A percentile compares a stretch with the other conserved stretches of the same genome.
These are phyloP conservation scores for Dasyurus viverrinus DNA, from an alignment of 2,113 vertebrate species.

Conservation along the genomic window DNA sequence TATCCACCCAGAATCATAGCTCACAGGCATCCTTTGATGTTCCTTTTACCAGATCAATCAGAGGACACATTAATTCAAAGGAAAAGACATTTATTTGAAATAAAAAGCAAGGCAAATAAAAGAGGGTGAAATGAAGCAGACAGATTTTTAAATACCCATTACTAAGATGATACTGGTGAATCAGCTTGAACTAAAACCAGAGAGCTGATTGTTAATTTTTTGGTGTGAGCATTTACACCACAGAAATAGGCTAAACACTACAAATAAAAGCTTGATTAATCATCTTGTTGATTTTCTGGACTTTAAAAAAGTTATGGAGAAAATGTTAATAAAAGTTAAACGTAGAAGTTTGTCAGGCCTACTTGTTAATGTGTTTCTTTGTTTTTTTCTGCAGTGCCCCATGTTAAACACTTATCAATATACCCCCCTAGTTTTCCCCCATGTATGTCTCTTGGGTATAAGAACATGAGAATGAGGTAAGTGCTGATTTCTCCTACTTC, in stretches of 20 bases:
- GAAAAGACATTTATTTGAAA: background rate
- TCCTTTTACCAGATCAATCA: background rate
- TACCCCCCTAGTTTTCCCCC: background rate
- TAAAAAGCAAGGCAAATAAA: background rate
- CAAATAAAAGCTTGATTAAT: background rate
- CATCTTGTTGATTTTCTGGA: background rate
- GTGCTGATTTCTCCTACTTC: background rate
- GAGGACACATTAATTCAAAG: background rate
- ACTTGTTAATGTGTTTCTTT: background rate
- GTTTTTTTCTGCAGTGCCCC: background rate
- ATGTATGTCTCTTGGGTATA: background rate
- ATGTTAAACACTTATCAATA: background rate
- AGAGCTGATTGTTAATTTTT: background rate
- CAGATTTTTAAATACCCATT: background rate
- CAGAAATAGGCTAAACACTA: no score
- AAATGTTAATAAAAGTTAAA: background rate
- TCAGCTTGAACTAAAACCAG: background rate
- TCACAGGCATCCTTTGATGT: background rate
- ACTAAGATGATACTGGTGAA: background rate
- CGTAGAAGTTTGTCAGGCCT: background rate
- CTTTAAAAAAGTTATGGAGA: background rate
- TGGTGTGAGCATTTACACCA: background rate
- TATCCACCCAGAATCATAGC: background rate
- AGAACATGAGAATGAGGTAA: background rate
- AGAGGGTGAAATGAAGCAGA: background rate